A percentile compares a stretch with the other conserved stretches of the same genome.
These are phyloP conservation scores for Vollenhovia emeryi DNA, from an alignment of 1,140 invertebrate species.

Conservation along the genomic window DNA sequence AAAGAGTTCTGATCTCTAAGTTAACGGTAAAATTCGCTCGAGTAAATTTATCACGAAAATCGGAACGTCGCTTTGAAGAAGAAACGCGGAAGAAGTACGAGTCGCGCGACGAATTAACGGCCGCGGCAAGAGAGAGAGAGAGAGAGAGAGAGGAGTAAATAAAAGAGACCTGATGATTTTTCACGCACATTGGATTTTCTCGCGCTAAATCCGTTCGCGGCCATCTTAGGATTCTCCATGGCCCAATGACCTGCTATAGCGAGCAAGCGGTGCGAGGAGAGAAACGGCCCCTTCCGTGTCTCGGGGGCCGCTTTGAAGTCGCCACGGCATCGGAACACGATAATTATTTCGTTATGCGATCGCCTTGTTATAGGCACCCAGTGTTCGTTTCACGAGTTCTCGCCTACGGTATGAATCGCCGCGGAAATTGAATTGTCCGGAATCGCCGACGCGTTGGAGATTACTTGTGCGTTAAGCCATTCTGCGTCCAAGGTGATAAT, in stretches of 20 bases:
- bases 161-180: conserved; percentile 70
- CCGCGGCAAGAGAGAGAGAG: conserved; percentile 27
- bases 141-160: conserved; percentile 39
- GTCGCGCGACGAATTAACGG: conserved; percentile 32
- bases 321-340: conserved; percentile 14
- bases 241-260: conserved; percentile 65
- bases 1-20: neutral
- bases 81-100: neutral
- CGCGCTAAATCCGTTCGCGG: conserved; percentile 76
- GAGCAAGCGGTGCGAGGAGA: conserved; percentile 58
- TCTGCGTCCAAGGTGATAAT: conserved; percentile 29
- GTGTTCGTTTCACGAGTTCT: conserved; percentile 20
- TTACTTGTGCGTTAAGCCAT: conserved; percentile 1
- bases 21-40: neutral
- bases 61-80: neutral
- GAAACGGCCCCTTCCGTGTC: conserved; percentile 43
- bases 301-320: conserved; percentile 33
- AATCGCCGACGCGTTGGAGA: neutral
- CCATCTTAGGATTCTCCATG: conserved; percentile 68
- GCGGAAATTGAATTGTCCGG: conserved; percentile 23
- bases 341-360: conserved; percentile 48
- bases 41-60: conserved; percentile 3
- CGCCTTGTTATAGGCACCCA: neutral
- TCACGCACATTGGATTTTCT: conserved; percentile 79
- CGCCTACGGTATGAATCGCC: neutral